phyloP scores from a whole-genome alignment of 2,888 invertebrate species.

The Beris morrisii region DNA sequence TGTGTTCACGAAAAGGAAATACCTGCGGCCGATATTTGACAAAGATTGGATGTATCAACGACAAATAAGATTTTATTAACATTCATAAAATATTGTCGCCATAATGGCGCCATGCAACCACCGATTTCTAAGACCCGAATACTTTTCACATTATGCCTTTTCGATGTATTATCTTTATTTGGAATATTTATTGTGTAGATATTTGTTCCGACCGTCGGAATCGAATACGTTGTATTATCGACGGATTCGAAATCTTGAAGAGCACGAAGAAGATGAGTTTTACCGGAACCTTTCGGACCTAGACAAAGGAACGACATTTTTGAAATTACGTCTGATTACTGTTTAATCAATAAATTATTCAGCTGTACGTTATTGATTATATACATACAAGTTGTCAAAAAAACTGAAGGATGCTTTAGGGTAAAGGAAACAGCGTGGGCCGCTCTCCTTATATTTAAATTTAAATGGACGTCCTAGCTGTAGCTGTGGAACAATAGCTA shows the following conservation, averaged over 20 bases:
- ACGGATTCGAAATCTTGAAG: slow-evolving; percentile 70
- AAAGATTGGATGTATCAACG: slow-evolving; percentile 81
- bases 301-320: slow-evolving; percentile 63
- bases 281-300: slow-evolving; percentile 79
- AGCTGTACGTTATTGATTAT: neutral
- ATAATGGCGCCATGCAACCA: slow-evolving; percentile 79
- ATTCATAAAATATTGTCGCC: slow-evolving; percentile 74
- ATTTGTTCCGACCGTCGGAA: slow-evolving; percentile 79
- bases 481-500: too few relatives aligned
- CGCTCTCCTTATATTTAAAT: too few relatives aligned
- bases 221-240: slow-evolving; percentile 76
- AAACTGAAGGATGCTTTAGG: too few relatives aligned
- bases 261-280: slow-evolving; percentile 75
- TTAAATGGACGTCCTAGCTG: too few relatives aligned
- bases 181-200: slow-evolving; percentile 67
- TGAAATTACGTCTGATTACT: neutral
- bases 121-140: slow-evolving; percentile 73
- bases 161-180: slow-evolving; percentile 43
- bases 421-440: too few relatives aligned
- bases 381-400: too few relatives aligned
- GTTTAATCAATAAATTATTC: slow-evolving; percentile 20
- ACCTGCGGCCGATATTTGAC: slow-evolving; percentile 81
- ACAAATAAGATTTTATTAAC: slow-evolving; percentile 73
- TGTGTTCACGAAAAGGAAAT: neutral
- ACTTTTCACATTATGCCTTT: slow-evolving; percentile 51